Percentiles rank a stretch among this genome's conserved stretches.
Evolutionary conservation across 2,113 vertebrate genomes (phyloP).

Genomic region (Trematocara marginatum): DNA sequence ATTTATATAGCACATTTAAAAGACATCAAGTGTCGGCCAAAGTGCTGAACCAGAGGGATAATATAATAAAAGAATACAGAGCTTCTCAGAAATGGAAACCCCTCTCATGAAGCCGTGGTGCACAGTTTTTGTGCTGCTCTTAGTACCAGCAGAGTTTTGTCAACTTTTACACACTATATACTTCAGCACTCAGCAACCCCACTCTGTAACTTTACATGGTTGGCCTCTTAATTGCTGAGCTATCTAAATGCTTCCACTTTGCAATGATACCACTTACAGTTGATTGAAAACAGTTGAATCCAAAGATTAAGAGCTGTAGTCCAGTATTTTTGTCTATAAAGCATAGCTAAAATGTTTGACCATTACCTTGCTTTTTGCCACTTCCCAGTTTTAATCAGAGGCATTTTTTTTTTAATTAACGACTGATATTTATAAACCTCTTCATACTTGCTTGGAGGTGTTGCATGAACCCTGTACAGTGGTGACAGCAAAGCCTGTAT

Average conservation of each 20-base stretch:
- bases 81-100: not conserved
- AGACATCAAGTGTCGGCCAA: no score
- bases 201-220: not conserved
- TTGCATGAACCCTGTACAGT: not conserved
- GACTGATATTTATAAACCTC: not conserved
- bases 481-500: not conserved
- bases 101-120: not conserved
- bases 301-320: not conserved
- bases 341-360: not conserved
- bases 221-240: not conserved
- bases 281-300: not conserved
- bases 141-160: not conserved
- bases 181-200: not conserved
- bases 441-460: not conserved
- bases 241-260: not conserved
- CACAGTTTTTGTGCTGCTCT: not conserved
- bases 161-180: not conserved
- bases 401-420: not conserved
- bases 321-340: not conserved
- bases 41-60: no score
- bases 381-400: not conserved
- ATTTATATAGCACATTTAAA: no score
- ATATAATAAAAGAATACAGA: no score
- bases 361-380: not conserved
- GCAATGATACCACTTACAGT: not conserved